These are phyloP conservation scores for Nemapogon koenigi DNA, from an alignment of 2,888 invertebrate genomes.

Conservation along the genomic window DNA sequence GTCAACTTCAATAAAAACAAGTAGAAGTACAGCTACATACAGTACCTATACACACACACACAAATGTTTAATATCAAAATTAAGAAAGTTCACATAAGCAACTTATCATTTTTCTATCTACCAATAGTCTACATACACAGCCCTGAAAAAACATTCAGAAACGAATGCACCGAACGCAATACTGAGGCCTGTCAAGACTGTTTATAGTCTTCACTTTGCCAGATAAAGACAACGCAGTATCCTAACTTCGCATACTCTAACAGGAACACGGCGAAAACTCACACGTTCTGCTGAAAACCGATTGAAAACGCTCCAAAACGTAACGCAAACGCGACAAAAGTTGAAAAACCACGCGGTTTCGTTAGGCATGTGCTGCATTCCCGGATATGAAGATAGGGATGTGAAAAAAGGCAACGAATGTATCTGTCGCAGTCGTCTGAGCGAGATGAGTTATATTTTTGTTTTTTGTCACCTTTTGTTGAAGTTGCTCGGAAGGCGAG, in stretches of 20 bases:
- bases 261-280: neutral
- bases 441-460: constrained; percentile 9
- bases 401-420: constrained; percentile 30
- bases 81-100: too few species aligned
- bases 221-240: constrained; percentile 13
- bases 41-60: too few species aligned
- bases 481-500: constrained; percentile 7
- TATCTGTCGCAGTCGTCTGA: constrained; percentile 8
- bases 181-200: constrained; percentile 21
- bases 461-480: constrained; percentile 9
- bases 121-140: neutral
- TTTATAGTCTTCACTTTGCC: constrained; percentile 18
- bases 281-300: neutral
- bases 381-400: constrained; percentile 60
- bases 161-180: constrained; percentile 18
- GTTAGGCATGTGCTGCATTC: constrained; percentile 18
- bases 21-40: too few species aligned
- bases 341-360: neutral
- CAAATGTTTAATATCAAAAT: too few species aligned
- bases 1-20: too few species aligned
- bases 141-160: constrained; percentile 7
- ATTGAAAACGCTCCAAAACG: neutral
- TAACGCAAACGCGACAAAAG: constrained; percentile 5
- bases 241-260: constrained; percentile 5
- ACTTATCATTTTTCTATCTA: neutral